Evolutionary conservation across 2,113 vertebrate genomes (phyloP).

Genomic region (Apistogramma diplotaenia): DNA sequence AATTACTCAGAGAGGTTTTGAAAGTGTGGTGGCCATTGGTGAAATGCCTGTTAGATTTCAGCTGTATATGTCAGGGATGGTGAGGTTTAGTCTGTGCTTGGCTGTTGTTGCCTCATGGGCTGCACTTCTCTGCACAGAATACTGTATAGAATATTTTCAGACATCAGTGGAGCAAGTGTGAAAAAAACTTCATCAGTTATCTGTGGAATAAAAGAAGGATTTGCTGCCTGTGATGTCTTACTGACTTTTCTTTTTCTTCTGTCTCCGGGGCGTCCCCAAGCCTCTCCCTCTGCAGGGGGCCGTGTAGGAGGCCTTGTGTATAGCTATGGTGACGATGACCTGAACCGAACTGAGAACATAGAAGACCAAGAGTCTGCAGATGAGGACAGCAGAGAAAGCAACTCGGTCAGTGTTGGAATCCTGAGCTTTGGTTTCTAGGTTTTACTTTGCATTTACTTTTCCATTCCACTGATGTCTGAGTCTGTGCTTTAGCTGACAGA

Average conservation of each 20-base stretch:
- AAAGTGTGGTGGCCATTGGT: too few relatives aligned
- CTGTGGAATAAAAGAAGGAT: fast-evolving
- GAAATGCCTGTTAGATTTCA: too few relatives aligned
- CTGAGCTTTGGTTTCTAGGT: fast-evolving
- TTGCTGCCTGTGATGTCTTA: neutral
- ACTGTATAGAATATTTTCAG: too few relatives aligned
- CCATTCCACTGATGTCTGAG: neutral
- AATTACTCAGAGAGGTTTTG: too few relatives aligned
- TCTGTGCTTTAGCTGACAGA: neutral
- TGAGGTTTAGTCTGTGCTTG: too few relatives aligned
- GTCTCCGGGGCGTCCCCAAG: neutral
- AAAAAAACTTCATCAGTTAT: too few relatives aligned
- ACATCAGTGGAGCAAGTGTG: too few relatives aligned
- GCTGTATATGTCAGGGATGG: too few relatives aligned
- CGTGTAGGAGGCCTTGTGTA: conserved; percentile 84
- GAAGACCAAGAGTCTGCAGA: conserved; percentile 84
- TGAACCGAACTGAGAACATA: conserved; percentile 75
- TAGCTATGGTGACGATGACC: conserved; percentile 87
- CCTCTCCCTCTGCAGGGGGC: conserved; percentile 64
- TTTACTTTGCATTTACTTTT: fast-evolving
- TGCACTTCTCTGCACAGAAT: too few relatives aligned
- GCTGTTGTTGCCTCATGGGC: too few relatives aligned
- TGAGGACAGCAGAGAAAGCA: conserved; percentile 91
- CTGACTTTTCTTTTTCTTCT: neutral
- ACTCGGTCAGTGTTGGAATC: conserved; percentile 81